Percentiles rank a stretch among this genome's conserved stretches.
These are phyloP conservation scores for Nephrotoma flavescens DNA, from an alignment of 2,888 invertebrate species.

Conservation along the genomic window DNA sequence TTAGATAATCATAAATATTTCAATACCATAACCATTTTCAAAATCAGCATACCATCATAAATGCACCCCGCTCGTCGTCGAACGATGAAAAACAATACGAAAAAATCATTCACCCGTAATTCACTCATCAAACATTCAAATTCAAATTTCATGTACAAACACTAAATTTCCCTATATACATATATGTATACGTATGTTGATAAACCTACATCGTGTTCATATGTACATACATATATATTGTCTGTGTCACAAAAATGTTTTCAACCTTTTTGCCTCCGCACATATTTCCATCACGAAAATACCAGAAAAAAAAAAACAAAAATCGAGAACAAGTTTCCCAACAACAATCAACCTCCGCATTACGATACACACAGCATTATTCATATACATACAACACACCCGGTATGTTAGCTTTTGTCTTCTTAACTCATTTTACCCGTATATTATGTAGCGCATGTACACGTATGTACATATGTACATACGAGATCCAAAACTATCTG, in stretches of 20 bases:
- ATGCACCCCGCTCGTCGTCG: background rate
- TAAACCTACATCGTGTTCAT: too few relatives aligned
- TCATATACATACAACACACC: background rate
- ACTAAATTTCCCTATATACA: background rate
- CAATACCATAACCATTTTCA: background rate
- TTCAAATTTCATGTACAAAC: background rate
- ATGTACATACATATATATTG: background rate
- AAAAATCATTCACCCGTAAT: background rate
- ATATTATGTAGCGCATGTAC: background rate
- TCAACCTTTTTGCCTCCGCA: background rate
- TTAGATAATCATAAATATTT: background rate
- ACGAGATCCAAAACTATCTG: background rate
- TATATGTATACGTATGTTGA: background rate
- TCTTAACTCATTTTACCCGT: background rate
- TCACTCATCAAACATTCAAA: background rate
- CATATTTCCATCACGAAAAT: background rate
- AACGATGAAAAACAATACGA: background rate
- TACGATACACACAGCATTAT: background rate
- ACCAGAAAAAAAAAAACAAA: background rate
- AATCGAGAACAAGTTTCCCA: background rate
- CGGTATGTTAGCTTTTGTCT: background rate
- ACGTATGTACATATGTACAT: background rate
- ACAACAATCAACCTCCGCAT: background rate
- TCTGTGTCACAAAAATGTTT: background rate
- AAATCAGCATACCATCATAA: background rate